These are phyloP conservation scores for Spatula clypeata DNA, from an alignment of 2,797 vertebrate genomes.

Conservation along the genomic window DNA sequence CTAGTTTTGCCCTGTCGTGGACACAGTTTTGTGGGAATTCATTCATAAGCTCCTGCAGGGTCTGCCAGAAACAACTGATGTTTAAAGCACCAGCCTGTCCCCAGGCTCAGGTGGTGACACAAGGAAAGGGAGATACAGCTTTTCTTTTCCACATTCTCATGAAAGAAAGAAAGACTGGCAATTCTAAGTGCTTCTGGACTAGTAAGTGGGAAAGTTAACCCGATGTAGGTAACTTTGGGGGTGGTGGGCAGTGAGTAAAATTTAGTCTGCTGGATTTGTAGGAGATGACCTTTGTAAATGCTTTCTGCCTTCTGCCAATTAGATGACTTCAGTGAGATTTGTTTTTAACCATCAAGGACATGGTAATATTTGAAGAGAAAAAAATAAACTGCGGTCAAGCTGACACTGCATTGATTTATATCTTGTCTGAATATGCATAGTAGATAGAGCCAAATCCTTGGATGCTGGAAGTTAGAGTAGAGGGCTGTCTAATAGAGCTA, in stretches of 20 bases:
- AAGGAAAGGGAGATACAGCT: not conserved
- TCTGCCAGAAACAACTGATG: not conserved
- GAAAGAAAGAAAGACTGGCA: not conserved
- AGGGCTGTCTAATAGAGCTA: slow-evolving; percentile 1
- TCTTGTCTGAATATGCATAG: slow-evolving; percentile 8
- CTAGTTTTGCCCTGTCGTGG: not conserved
- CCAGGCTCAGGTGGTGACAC: not conserved
- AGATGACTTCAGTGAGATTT: not conserved
- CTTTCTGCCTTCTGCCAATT: not conserved
- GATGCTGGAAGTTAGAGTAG: slow-evolving; percentile 3
- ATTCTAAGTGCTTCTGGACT: not conserved
- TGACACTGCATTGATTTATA: slow-evolving; percentile 46
- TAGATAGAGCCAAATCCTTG: slow-evolving; percentile 3
- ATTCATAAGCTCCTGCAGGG: not conserved
- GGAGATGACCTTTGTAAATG: slow-evolving; percentile 6
- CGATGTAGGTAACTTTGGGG: not conserved
- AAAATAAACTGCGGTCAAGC: not conserved
- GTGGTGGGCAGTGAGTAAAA: not conserved
- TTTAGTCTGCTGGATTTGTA: not conserved
- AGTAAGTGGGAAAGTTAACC: not conserved
- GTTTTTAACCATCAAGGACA: not conserved
- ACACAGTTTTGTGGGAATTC: not conserved
- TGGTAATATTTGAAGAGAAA: slow-evolving; percentile 21
- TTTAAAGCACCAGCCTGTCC: not conserved
- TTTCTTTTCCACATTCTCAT: not conserved